A percentile compares a stretch with the other conserved stretches of the same genome.
Evolutionary conservation across 2,888 invertebrate species (phyloP).

Genomic region (Heliconius cydno): DNA sequence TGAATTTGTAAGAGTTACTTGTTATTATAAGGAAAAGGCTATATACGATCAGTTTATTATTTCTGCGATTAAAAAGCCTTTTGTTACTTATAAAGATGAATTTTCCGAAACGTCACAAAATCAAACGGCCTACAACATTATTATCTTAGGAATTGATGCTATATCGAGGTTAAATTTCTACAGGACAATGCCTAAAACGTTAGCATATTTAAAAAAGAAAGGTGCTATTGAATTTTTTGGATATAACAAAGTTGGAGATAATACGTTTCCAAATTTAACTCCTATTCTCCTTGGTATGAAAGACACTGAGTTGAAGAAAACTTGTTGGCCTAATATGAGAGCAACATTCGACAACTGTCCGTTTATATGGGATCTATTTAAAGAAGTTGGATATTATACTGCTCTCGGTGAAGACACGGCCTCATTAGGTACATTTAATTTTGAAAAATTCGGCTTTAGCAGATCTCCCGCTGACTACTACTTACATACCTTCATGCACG

Average conservation of each 20-base stretch:
- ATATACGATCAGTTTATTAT: slow-evolving; percentile 88
- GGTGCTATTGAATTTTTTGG: slow-evolving; percentile 91
- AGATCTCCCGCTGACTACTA: slow-evolving; percentile 94
- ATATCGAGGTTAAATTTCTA: slow-evolving; percentile 93
- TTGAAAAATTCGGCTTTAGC: slow-evolving; percentile 89
- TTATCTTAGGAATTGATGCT: slow-evolving; percentile 93
- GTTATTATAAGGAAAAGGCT: slow-evolving; percentile 73
- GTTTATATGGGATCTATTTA: slow-evolving; percentile 93
- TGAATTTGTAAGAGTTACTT: slow-evolving; percentile 88
- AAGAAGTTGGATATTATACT: slow-evolving; percentile 88
- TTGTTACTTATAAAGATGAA: slow-evolving; percentile 52
- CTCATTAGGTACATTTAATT: slow-evolving; percentile 91
- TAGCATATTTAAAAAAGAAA: slow-evolving; percentile 83
- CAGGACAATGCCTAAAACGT: slow-evolving; percentile 91
- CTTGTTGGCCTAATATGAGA: slow-evolving; percentile 84
- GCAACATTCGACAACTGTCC: slow-evolving; percentile 90
- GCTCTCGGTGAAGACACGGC: slow-evolving; percentile 93
- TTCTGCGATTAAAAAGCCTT: slow-evolving; percentile 81
- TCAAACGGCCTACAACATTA: slow-evolving; percentile 84
- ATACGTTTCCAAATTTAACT: slow-evolving; percentile 95
- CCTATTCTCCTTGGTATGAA: slow-evolving; percentile 90
- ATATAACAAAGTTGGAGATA: slow-evolving; percentile 97
- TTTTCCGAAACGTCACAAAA: slow-evolving; percentile 51
- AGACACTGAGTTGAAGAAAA: slow-evolving; percentile 84
- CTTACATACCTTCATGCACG: slow-evolving; percentile 88